phyloP scores from a whole-genome alignment of 37 sponge, comb jelly and placozoan species.

The Aplysina aerophoba region DNA sequence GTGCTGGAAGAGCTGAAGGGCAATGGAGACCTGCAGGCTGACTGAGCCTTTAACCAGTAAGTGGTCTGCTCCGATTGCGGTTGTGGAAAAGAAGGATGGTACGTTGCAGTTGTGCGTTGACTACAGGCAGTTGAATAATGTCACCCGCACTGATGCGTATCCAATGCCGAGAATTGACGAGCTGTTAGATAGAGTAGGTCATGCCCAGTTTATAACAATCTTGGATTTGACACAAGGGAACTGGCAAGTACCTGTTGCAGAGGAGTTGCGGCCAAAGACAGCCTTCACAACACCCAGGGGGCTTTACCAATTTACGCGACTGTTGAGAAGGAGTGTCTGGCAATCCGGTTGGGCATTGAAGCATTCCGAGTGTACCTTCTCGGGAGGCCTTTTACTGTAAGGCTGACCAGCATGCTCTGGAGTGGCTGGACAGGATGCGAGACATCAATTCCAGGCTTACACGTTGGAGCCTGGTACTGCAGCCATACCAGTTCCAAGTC shows the following conservation, averaged over 20 bases:
- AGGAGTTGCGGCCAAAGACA: constrained; percentile 32
- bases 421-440: no score
- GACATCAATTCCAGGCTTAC: no score
- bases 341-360: no score
- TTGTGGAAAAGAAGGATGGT: constrained; percentile 53
- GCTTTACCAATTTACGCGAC: constrained; percentile 50
- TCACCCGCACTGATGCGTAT: constrained; percentile 57
- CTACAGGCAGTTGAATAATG: constrained; percentile 59
- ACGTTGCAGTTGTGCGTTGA: constrained; percentile 23
- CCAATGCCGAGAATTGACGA: constrained; percentile 70
- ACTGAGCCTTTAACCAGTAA: constrained; percentile 44
- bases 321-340: no score
- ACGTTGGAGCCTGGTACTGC: no score
- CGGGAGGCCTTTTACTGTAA: no score
- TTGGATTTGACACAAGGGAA: constrained; percentile 67
- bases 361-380: no score
- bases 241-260: constrained; percentile 59
- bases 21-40: constrained; percentile 39
- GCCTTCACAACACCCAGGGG: constrained; percentile 66
- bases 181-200: constrained; percentile 41
- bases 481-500: no score
- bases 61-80: constrained; percentile 58
- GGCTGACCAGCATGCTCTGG: no score
- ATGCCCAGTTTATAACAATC: constrained; percentile 46
- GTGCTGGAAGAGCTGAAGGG: constrained; percentile 33